Conservation (phyloP, 2,888 invertebrate species). For the Euplagia quadripunctaria region DNA sequence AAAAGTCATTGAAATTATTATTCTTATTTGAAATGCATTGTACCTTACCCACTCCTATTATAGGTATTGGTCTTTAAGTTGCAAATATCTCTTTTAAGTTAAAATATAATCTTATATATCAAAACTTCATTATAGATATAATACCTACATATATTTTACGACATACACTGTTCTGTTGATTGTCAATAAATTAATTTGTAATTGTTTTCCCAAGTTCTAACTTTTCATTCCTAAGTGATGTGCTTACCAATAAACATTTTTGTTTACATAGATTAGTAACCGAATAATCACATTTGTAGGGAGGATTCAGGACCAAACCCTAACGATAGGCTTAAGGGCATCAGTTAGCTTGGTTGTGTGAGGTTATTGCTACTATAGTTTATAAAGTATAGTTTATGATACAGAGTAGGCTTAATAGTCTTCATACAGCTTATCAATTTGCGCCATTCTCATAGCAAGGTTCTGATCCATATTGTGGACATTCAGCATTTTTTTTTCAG, state of each 20-base stretch:
- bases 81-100: no score
- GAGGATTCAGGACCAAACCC: neutral
- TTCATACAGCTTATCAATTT: slow-evolving; percentile 52
- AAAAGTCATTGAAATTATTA: no score
- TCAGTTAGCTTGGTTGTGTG: neutral
- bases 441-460: slow-evolving; percentile 55
- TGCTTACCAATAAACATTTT: neutral
- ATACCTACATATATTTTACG: no score
- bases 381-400: neutral
- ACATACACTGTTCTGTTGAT: no score
- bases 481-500: slow-evolving; percentile 58
- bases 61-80: no score
- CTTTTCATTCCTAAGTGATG: neutral
- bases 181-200: no score
- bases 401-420: slow-evolving; percentile 46
- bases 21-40: no score
- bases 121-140: no score
- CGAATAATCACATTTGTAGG: neutral
- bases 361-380: no score
- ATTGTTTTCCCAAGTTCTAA: neutral
- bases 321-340: neutral
- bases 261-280: no score
- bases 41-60: no score
- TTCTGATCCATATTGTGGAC: slow-evolving; percentile 60
- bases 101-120: no score